Evolutionary conservation across 2,797 vertebrate species (phyloP), one percentile per base, ranked within the genome.

Genomic region (Anguilla megastoma): DNA sequence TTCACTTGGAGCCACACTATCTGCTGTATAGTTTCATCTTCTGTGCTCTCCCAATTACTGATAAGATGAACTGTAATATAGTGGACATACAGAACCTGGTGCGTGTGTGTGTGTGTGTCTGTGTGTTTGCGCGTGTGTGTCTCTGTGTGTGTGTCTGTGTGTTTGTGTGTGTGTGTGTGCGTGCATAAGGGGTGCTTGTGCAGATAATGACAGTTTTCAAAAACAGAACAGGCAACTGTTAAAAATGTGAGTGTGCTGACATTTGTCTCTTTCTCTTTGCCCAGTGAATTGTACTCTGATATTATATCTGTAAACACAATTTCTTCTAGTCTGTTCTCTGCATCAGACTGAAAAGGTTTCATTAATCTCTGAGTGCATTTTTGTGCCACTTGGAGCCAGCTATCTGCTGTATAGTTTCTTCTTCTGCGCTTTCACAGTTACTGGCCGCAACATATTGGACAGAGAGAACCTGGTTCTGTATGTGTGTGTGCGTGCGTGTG

Each of bases 121-220:
- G 63, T 27, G 63, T 48, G 48, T n/a, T 24, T 82, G 21, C 12
- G 48, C 5, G 79, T 41, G 12, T 76, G 9, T 85, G 83, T 85
- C 33, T 87, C 41, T 56, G 16, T 69, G 50, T 84, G 33, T 88
- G 16, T 86, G 66, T 89, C 0, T 84, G 9, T 56, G 69, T 82
- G 66, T 71, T 71, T 87, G 79, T 79, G 84, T 85, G 84, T 79
- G 69, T 74, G 48, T 50, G 87, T 33, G 3, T 33, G 48, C 52
- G 24, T 27, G 14, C 16, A 14, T 58, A 58, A 58, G 16, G 56
- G 63, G 63, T 69, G 63, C 63, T 69, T 27, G 24, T n/a, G 63
- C 63, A 27, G 63, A 69, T 66, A 27, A n/a, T 4, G n/a, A 6
- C 8, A n/a, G 63, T 69, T 69, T 69, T 69, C 16, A 58, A 58